Evolutionary conservation across 2,888 invertebrate species (phyloP).

Genomic region (Parascotia fuliginaria): DNA sequence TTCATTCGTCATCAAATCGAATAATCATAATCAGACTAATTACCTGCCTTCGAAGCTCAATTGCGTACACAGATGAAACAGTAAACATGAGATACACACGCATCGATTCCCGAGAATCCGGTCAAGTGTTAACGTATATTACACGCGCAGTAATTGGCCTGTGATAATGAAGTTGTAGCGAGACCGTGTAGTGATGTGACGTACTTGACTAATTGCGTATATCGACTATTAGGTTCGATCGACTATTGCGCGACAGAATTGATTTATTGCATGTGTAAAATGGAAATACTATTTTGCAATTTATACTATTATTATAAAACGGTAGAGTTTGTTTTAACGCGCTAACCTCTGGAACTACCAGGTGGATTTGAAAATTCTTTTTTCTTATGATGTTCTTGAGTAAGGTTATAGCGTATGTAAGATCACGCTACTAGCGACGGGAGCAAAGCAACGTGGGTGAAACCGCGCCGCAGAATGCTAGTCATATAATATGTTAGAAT

Average conservation of each 20-base stretch:
- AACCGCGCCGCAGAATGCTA: too few relatives aligned
- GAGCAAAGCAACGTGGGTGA: too few relatives aligned
- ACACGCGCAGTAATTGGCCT: constrained; percentile 59
- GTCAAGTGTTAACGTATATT: constrained; percentile 59
- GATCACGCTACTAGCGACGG: too few relatives aligned
- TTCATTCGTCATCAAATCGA: neutral
- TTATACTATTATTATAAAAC: too few relatives aligned
- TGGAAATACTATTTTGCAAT: neutral
- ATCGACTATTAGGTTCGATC: constrained; percentile 8
- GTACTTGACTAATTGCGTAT: constrained; percentile 25
- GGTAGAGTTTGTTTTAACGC: too few relatives aligned
- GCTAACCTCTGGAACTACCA: too few relatives aligned
- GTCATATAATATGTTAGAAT: too few relatives aligned
- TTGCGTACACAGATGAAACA: constrained; percentile 22
- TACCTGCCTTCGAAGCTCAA: constrained; percentile 7
- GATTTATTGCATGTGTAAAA: constrained; percentile 1
- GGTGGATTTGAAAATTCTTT: too few relatives aligned
- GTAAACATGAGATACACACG: constrained; percentile 25
- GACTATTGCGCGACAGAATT: neutral
- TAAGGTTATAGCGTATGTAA: too few relatives aligned
- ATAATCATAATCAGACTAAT: neutral
- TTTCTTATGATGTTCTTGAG: too few relatives aligned
- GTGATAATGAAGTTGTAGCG: constrained; percentile 62
- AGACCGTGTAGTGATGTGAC: constrained; percentile 32
- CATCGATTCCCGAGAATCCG: constrained; percentile 43